These are phyloP conservation scores for Porites lutea DNA, from an alignment of 64 coral and sea anemone genomes.

Conservation along the genomic window DNA sequence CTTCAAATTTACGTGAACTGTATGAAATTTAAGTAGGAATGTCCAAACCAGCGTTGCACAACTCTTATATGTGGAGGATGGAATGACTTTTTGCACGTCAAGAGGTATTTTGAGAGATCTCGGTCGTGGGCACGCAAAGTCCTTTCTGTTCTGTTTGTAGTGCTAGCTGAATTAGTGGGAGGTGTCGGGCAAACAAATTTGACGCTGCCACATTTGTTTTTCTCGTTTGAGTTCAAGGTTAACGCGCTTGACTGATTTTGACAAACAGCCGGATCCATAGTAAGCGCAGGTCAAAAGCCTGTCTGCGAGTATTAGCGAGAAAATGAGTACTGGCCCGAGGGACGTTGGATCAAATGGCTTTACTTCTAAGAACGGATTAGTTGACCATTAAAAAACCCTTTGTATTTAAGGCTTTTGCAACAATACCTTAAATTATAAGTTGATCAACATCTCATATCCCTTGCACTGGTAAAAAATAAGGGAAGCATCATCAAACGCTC, in stretches of 20 bases:
- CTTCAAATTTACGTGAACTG: constrained; percentile 4
- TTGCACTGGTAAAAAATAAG: background rate
- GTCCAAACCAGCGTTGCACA: background rate
- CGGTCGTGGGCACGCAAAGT: constrained; percentile 41
- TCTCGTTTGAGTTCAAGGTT: constrained; percentile 56
- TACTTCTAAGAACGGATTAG: background rate
- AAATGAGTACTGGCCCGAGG: constrained; percentile 16
- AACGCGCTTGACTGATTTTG: constrained; percentile 52
- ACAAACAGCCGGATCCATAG: constrained; percentile 39
- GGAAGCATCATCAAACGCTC: background rate
- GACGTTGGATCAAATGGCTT: background rate
- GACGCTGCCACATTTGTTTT: constrained; percentile 49
- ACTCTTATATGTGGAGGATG: background rate
- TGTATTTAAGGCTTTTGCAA: too few species aligned
- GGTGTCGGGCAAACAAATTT: constrained; percentile 55
- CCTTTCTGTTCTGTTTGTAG: constrained; percentile 14
- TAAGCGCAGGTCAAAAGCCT: constrained; percentile 38
- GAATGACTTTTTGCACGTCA: constrained; percentile 16
- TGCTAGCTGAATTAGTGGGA: constrained; percentile 41
- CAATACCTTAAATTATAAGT: too few species aligned
- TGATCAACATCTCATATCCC: background rate
- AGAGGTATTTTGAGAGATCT: constrained; percentile 34
- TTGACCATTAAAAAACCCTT: background rate
- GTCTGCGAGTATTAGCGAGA: constrained; percentile 6
- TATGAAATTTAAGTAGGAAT: background rate